Evolutionary conservation across 1,140 invertebrate species (phyloP).

Genomic region (Rhysida immarginata): DNA sequence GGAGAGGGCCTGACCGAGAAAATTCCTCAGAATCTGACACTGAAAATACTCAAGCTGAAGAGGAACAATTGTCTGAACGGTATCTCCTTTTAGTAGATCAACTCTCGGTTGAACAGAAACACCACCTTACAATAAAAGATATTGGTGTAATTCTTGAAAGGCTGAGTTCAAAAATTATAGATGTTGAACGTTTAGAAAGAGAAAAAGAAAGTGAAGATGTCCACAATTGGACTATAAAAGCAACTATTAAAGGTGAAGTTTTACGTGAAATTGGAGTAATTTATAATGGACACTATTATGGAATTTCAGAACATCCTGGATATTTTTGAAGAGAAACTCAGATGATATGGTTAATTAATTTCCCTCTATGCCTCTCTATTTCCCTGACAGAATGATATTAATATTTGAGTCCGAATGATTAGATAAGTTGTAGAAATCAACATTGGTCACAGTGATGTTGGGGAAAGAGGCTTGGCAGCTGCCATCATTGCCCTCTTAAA

Average conservation of each 20-base stretch:
- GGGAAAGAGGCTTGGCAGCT: too few species aligned
- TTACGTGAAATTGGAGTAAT: conserved; percentile 77
- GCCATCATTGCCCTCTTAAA: too few species aligned
- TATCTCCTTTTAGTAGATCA: conserved; percentile 84
- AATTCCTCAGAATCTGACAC: conserved; percentile 64
- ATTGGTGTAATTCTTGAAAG: conserved; percentile 85
- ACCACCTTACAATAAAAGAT: conserved; percentile 80
- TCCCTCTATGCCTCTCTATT: too few species aligned
- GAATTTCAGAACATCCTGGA: conserved; percentile 81
- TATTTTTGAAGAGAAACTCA: conserved; percentile 39
- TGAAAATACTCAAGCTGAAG: conserved; percentile 78
- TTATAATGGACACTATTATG: conserved; percentile 90
- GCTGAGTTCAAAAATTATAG: conserved; percentile 78
- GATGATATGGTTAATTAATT: too few species aligned
- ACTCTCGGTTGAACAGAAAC: conserved; percentile 74
- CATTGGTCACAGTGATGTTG: too few species aligned
- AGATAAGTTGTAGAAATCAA: too few species aligned
- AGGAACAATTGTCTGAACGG: conserved; percentile 53
- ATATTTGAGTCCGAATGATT: too few species aligned
- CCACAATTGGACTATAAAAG: conserved; percentile 88
- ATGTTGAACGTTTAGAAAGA: conserved; percentile 75
- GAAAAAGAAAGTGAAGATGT: conserved; percentile 80
- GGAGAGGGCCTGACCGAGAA: conserved; percentile 1
- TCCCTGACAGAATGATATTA: too few species aligned
- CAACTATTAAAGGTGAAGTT: conserved; percentile 75